These are phyloP conservation scores for Nansenia antarctica DNA, from an alignment of 2,113 vertebrate genomes.

Conservation along the genomic window DNA sequence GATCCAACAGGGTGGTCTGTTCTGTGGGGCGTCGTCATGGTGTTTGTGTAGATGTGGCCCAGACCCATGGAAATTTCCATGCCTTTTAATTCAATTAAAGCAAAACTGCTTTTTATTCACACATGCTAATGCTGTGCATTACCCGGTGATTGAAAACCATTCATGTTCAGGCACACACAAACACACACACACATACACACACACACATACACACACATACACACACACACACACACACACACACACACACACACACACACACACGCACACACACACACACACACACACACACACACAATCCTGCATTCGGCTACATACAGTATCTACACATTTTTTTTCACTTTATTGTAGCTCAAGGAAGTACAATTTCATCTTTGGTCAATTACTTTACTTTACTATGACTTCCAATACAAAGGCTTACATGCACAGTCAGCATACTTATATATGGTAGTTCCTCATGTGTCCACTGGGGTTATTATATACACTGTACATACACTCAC, in stretches of 20 bases:
- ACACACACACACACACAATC: too few species aligned
- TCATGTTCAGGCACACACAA: too few species aligned
- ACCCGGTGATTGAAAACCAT: neutral
- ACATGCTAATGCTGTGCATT: neutral
- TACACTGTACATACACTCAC: too few species aligned
- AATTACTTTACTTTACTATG: neutral
- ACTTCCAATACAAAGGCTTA: neutral
- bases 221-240: too few species aligned
- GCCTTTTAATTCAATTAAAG: neutral
- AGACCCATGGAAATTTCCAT: slow-evolving; percentile 49
- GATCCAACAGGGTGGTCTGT: slow-evolving; percentile 39
- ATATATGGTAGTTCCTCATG: neutral
- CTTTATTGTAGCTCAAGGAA: neutral
- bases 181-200: too few species aligned
- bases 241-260: too few species aligned
- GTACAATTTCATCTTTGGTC: neutral
- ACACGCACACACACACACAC: too few species aligned
- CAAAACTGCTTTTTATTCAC: neutral
- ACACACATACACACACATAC: too few species aligned
- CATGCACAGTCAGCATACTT: neutral
- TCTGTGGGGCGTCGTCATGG: slow-evolving; percentile 42
- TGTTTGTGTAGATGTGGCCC: neutral
- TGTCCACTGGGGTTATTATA: too few species aligned
- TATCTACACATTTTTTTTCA: neutral
- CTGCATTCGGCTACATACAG: neutral